phyloP scores from a whole-genome alignment of 2,797 vertebrate genomes.

The Macroramphosus scolopax region DNA sequence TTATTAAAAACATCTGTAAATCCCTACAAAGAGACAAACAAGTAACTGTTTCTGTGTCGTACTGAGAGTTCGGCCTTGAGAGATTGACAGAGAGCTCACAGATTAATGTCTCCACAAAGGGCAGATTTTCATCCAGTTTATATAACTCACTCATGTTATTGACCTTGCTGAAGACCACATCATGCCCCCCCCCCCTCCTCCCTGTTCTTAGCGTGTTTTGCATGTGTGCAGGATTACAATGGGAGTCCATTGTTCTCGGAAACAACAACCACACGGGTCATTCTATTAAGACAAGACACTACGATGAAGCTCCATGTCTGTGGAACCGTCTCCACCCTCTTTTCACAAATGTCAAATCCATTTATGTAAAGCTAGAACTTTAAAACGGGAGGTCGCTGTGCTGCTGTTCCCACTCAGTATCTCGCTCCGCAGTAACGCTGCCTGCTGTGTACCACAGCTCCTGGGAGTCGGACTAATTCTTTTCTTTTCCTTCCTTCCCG shows the following conservation, averaged over 20 bases:
- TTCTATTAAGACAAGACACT: conserved; percentile 20
- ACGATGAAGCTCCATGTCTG: conserved; percentile 11
- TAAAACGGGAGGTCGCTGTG: conserved; percentile 25
- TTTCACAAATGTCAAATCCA: conserved; percentile 21
- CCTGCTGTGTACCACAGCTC: conserved; percentile 7
- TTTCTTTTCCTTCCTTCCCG: conserved; percentile 4
- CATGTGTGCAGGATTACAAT: conserved; percentile 47
- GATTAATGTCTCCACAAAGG: conserved; percentile 44
- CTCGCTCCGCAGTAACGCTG: conserved; percentile 16
- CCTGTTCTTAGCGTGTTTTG: conserved; percentile 20
- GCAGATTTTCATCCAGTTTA: conserved; percentile 53
- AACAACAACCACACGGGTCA: conserved; percentile 19
- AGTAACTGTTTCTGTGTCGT: no score
- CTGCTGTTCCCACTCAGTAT: conserved; percentile 8
- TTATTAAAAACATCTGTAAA: no score
- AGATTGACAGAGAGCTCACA: conserved; percentile 20
- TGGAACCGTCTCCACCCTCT: conserved; percentile 9
- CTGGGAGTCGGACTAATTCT: conserved; percentile 19
- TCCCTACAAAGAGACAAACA: no score
- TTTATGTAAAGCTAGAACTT: conserved; percentile 22
- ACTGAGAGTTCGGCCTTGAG: no score
- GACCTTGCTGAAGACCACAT: conserved; percentile 34
- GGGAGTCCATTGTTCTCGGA: conserved; percentile 20
- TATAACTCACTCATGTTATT: conserved; percentile 55
- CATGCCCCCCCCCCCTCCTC: conserved; percentile 9